Evolutionary conservation across 2,888 invertebrate genomes (phyloP), one percentile per base, ranked within the genome.

Genomic region (Andrena hattorfiana): DNA sequence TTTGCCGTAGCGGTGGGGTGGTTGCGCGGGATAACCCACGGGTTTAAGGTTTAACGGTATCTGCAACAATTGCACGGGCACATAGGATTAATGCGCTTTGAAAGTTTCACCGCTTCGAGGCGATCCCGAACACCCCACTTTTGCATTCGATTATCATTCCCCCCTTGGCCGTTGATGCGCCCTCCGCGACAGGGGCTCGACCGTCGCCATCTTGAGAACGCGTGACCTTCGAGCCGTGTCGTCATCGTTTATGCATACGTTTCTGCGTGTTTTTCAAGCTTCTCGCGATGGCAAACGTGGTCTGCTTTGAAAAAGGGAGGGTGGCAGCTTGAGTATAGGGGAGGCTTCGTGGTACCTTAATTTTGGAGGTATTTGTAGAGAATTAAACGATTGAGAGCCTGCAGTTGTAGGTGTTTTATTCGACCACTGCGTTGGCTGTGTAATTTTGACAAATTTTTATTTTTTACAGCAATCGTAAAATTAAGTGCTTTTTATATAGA

Each of bases 171-270:
- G 48, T 48, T 32, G 67, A 13, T 32, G 56, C 75, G 71, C 56
- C 62, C 76, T 72, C 48, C 77, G 71, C 68, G 42, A 30, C 48
- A 30, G 54, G 68, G 62, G 62, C 73, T 63, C 48, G 32, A 56
- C 51, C 51, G 81, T 71, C 85, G 85, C 85, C 85, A 85, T 85
- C 84, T 85, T 85, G 85, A 79, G 63, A 59, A 68, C 82, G 73
- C 64, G 49, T 62, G 76, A 30, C 42, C 64, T 71, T 54, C 70
- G 56, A 7, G 32, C 70, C 81, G 56, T 42, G 32, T 20, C 64
- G 42, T 70, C 81, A 69, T 66, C 73, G 32, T 74, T 70, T 77
- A 80, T 81, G 83, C 76, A 73, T 70, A 60, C 42, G 60, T 60
- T 66, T 30, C 2, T n/a, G n/a, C 49, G 8, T 32, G 26, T 59